Evolutionary conservation across 2,113 vertebrate species (phyloP).

Genomic region (Oryzias curvinotus): DNA sequence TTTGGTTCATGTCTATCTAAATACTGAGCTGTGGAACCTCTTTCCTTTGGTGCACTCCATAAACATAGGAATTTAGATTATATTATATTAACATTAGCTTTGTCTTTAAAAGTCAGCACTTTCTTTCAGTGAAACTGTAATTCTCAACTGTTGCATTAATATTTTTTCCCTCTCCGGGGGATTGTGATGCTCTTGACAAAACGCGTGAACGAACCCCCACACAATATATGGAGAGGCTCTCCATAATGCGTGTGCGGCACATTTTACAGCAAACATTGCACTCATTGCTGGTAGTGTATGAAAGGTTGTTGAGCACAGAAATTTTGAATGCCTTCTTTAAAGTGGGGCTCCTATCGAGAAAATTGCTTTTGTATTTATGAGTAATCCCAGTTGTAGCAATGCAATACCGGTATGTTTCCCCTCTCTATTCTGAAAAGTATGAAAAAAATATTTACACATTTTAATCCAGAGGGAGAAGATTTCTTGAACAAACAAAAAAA

Average conservation of each 20-base stretch:
- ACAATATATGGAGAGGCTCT: constrained; percentile 34
- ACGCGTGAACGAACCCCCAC: constrained; percentile 27
- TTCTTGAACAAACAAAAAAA: background rate
- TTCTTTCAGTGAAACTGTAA: background rate
- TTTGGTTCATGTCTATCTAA: too few relatives aligned
- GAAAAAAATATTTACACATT: constrained; percentile 4
- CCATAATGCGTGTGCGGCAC: constrained; percentile 10
- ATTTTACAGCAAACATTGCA: background rate
- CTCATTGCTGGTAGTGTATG: constrained; percentile 27
- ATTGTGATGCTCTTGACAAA: constrained; percentile 15
- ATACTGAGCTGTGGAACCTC: too few relatives aligned
- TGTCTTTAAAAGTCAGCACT: constrained; percentile 1
- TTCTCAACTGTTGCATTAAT: constrained; percentile 20
- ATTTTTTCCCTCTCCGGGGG: constrained; percentile 11
- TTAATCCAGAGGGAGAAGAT: too few relatives aligned
- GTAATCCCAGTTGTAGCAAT: constrained; percentile 9
- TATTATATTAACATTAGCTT: background rate
- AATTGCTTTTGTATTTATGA: constrained; percentile 49
- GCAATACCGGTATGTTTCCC: background rate
- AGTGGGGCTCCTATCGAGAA: constrained; percentile 37
- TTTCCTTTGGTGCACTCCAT: too few relatives aligned
- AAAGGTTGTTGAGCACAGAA: constrained; percentile 37
- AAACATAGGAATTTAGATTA: too few relatives aligned
- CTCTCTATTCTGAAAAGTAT: background rate
- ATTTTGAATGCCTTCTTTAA: constrained; percentile 30